Evolutionary conservation across 1,140 invertebrate species (phyloP).

Genomic region (Conus ventricosus): DNA sequence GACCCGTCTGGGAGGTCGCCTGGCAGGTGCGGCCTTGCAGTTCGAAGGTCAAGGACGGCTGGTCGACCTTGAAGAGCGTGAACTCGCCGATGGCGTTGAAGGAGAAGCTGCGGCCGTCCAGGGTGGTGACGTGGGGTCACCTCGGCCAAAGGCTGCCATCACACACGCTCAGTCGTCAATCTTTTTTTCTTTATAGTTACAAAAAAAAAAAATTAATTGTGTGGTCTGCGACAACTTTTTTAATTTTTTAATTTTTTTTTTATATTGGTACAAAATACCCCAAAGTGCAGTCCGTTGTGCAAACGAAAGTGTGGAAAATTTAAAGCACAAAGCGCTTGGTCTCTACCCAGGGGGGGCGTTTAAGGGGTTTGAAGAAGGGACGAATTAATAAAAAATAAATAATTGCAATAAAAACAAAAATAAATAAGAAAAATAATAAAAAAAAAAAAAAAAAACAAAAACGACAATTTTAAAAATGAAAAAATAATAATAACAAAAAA

Average conservation of each 20-base stretch:
- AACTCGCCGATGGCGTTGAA: conserved; percentile 68
- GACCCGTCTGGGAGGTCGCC: conserved; percentile 15
- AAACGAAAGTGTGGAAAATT: too few species aligned
- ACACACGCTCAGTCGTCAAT: neutral
- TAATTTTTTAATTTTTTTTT: too few species aligned
- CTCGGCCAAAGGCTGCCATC: conserved; percentile 42
- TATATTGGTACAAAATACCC: neutral
- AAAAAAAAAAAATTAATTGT: neutral
- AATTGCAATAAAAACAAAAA: too few species aligned
- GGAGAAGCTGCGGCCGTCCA: conserved; percentile 60
- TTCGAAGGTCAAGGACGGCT: conserved; percentile 14
- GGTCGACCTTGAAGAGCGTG: neutral
- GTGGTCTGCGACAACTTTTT: neutral
- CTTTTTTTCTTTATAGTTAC: neutral
- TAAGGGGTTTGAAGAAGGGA: too few species aligned
- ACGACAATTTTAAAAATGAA: too few species aligned
- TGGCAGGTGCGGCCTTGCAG: conserved; percentile 44
- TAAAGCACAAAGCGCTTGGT: too few species aligned
- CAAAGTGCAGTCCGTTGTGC: too few species aligned
- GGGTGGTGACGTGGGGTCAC: conserved; percentile 63
- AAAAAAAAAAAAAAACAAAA: too few species aligned
- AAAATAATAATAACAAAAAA: too few species aligned
- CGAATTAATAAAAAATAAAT: too few species aligned
- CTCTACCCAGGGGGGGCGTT: too few species aligned
- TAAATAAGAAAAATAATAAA: too few species aligned